Percentiles rank a stretch among this genome's conserved stretches.
phyloP scores from a whole-genome alignment of 2,797 vertebrate genomes.

The Sus cebifrons region DNA sequence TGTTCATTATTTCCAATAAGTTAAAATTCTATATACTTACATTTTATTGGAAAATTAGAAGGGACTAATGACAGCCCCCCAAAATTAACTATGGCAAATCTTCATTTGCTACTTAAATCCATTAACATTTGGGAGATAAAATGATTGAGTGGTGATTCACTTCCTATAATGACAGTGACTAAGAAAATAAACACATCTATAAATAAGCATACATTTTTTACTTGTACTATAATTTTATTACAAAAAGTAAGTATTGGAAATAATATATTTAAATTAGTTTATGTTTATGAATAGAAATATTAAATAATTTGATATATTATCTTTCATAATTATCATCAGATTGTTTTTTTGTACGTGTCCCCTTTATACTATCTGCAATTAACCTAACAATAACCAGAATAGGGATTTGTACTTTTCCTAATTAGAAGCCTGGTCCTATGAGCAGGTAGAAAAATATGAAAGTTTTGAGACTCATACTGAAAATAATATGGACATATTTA shows the following conservation, averaged over 20 bases:
- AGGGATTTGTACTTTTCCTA: neutral
- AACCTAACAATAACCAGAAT: neutral
- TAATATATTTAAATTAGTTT: neutral
- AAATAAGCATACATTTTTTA: neutral
- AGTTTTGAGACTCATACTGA: neutral
- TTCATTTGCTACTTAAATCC: neutral
- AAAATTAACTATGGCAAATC: neutral
- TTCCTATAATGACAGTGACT: neutral
- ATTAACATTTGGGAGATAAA: conserved; percentile 19
- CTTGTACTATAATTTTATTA: neutral
- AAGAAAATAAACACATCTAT: neutral
- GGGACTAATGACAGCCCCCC: neutral
- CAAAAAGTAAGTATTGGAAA: neutral
- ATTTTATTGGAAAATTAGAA: conserved; percentile 33
- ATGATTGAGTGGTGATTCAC: neutral
- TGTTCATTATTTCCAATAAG: neutral
- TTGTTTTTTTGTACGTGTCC: neutral
- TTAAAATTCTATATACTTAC: neutral
- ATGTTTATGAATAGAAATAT: neutral
- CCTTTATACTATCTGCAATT: neutral
- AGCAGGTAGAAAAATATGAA: neutral
- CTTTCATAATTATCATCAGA: neutral
- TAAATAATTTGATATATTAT: neutral
- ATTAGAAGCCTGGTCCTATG: neutral
- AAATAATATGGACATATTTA: conserved; percentile 40